Conservation (phyloP, 2,113 vertebrate species). For the Leptobrachium leishanense region DNA sequence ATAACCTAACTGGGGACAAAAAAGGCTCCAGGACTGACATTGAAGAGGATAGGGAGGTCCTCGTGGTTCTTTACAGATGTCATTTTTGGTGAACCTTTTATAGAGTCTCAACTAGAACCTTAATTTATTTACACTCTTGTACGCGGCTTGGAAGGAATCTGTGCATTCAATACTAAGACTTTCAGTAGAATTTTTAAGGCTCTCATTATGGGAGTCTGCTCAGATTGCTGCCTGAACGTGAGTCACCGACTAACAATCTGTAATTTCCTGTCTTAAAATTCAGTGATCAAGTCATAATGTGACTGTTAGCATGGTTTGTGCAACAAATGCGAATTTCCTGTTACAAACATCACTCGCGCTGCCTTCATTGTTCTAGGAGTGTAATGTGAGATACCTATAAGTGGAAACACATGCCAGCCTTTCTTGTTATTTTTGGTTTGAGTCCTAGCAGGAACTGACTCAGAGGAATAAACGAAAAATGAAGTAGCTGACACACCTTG, state of each 20-base stretch:
- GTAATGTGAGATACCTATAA: constrained; percentile 33
- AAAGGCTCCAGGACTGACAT: too few species aligned
- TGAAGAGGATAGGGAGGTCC: too few species aligned
- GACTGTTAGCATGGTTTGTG: constrained; percentile 13
- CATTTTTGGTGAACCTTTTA: too few species aligned
- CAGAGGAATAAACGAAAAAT: constrained; percentile 1
- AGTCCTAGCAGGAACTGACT: constrained; percentile 18
- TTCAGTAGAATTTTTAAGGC: too few species aligned
- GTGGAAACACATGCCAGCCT: constrained; percentile 28
- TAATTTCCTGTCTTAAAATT: constrained; percentile 40
- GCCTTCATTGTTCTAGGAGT: constrained; percentile 35
- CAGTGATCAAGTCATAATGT: constrained; percentile 14
- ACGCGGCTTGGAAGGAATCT: too few species aligned
- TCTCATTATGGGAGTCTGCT: not conserved
- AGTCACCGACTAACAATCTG: constrained; percentile 15
- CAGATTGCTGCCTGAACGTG: not conserved
- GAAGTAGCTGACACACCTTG: constrained; percentile 13
- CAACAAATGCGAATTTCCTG: constrained; percentile 1
- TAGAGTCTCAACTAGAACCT: too few species aligned
- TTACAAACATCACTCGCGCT: constrained; percentile 12
- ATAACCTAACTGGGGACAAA: too few species aligned
- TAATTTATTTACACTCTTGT: too few species aligned
- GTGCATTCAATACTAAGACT: too few species aligned
- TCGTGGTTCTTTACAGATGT: too few species aligned
- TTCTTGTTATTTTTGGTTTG: constrained; percentile 7